Evolutionary conservation across 2,888 invertebrate species (phyloP).

Genomic region (Drosophila histrio): DNA sequence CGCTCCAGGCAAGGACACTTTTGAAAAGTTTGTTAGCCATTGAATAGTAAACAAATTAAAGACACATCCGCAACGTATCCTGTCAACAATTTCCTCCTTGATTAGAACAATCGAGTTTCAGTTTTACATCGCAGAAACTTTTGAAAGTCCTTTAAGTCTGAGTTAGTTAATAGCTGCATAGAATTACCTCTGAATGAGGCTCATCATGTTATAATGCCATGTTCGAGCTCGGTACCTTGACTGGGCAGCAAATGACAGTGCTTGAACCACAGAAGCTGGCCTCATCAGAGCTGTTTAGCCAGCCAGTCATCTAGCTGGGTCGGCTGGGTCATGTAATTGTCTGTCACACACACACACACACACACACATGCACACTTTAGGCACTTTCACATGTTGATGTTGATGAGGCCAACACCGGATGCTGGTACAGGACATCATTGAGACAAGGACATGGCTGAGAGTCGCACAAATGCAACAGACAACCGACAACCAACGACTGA

Average conservation of each 20-base stretch:
- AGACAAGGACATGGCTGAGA: slow-evolving; percentile 45
- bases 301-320: slow-evolving; percentile 25
- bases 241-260: slow-evolving; percentile 2
- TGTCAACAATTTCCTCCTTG: slow-evolving; percentile 79
- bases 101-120: slow-evolving; percentile 63
- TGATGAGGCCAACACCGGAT: slow-evolving; percentile 42
- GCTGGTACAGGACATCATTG: slow-evolving; percentile 52
- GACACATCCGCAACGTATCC: slow-evolving; percentile 79
- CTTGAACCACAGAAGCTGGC: slow-evolving; percentile 11
- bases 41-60: slow-evolving; percentile 78
- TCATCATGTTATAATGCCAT: slow-evolving; percentile 71
- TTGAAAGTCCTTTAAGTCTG: slow-evolving; percentile 32
- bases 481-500: background rate
- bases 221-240: slow-evolving; percentile 39
- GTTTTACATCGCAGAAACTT: slow-evolving; percentile 40
- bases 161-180: slow-evolving; percentile 42
- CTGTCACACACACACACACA: slow-evolving; percentile 35
- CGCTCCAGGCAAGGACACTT: slow-evolving; percentile 21
- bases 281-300: slow-evolving; percentile 34
- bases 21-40: slow-evolving; percentile 41
- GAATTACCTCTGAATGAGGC: slow-evolving; percentile 66
- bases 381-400: slow-evolving; percentile 11
- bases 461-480: slow-evolving; percentile 19
- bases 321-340: slow-evolving; percentile 63
- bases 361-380: slow-evolving; percentile 1